phyloP scores from a whole-genome alignment of 2,797 vertebrate genomes.

The Botia kubotai region DNA sequence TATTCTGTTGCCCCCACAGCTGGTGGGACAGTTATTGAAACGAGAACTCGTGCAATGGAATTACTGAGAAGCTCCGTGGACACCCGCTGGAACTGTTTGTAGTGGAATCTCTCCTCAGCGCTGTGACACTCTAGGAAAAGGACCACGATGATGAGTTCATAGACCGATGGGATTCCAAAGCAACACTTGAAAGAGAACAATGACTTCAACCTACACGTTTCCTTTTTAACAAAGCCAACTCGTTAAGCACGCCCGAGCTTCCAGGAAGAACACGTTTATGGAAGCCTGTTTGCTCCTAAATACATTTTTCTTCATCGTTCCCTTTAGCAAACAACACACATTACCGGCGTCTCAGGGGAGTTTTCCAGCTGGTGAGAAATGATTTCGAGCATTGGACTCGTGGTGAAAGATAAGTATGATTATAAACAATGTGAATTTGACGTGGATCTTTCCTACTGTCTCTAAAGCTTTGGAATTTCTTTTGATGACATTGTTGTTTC shows the following conservation, averaged over 20 bases:
- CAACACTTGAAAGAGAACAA: constrained; percentile 55
- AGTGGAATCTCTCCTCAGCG: constrained; percentile 29
- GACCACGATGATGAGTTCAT: constrained; percentile 5
- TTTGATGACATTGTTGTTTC: constrained; percentile 54
- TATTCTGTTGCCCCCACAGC: constrained; percentile 21
- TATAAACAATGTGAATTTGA: constrained; percentile 60
- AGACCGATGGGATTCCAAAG: constrained; percentile 53
- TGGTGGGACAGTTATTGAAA: constrained; percentile 38
- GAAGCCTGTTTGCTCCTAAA: constrained; percentile 33
- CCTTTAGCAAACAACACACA: constrained; percentile 31
- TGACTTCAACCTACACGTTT: constrained; percentile 22
- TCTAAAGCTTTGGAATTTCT: constrained; percentile 47
- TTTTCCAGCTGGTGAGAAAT: constrained; percentile 44
- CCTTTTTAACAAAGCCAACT: constrained; percentile 47
- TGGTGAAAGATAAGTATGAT: constrained; percentile 24
- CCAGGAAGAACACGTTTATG: constrained; percentile 53
- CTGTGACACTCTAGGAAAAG: constrained; percentile 24
- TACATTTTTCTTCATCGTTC: constrained; percentile 22
- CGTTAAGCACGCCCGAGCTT: constrained; percentile 38
- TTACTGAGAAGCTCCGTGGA: constrained; percentile 10
- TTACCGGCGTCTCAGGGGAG: constrained; percentile 20
- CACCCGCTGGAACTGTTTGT: constrained; percentile 38
- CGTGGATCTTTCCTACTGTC: constrained; percentile 56
- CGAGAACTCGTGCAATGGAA: constrained; percentile 4
- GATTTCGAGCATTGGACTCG: background rate